Evolutionary conservation across 2,888 invertebrate species (phyloP).

Genomic region (Diaperis boleti): DNA sequence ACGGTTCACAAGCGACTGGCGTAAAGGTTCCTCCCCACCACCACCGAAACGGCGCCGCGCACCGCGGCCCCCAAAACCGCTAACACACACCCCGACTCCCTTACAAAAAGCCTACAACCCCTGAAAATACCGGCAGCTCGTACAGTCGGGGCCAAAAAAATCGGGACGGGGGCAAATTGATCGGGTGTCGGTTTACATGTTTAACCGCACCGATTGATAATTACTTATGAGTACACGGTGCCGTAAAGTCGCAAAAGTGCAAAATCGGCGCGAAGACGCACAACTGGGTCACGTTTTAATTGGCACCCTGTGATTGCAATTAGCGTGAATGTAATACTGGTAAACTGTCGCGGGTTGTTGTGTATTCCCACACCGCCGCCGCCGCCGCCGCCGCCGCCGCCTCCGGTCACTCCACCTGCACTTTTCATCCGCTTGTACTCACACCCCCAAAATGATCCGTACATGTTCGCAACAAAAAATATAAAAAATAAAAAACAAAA

Average conservation of each 20-base stretch:
- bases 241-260: no score
- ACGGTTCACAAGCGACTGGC: conserved; percentile 62
- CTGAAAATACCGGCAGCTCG: conserved; percentile 63
- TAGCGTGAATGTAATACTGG: conserved; percentile 60
- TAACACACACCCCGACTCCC: conserved; percentile 64
- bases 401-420: conserved; percentile 51
- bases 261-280: conserved; percentile 41
- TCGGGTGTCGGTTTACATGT: conserved; percentile 44
- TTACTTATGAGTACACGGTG: neutral
- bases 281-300: conserved; percentile 62
- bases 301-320: conserved; percentile 62
- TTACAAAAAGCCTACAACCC: conserved; percentile 65
- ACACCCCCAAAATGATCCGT: conserved; percentile 66
- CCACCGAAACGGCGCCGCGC: conserved; percentile 46
- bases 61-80: conserved; percentile 61
- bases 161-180: conserved; percentile 51
- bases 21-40: conserved; percentile 49
- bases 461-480: conserved; percentile 65
- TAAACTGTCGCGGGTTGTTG: conserved; percentile 58
- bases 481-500: conserved; percentile 67
- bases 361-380: conserved; percentile 52
- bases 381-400: conserved; percentile 36
- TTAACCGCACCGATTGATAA: neutral
- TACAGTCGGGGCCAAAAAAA: conserved; percentile 53
- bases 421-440: conserved; percentile 64